Percentiles rank a stretch among this genome's conserved stretches.
These are phyloP conservation scores for Lindbergichthys nudifrons DNA, from an alignment of 2,797 vertebrate species.

Conservation along the genomic window DNA sequence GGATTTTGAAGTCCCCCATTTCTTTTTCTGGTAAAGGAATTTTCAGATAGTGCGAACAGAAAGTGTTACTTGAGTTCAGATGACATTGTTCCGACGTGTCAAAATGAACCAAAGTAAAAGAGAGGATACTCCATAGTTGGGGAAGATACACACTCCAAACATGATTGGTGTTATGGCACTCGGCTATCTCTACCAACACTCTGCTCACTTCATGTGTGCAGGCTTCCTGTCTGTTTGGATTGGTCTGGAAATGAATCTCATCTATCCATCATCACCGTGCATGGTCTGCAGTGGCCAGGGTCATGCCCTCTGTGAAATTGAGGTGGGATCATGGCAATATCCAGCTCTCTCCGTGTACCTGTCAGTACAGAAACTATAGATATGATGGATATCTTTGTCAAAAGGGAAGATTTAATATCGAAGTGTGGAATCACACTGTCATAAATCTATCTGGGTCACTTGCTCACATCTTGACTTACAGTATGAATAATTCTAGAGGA, in stretches of 20 bases:
- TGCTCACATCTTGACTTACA: slow-evolving; percentile 29
- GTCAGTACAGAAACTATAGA: slow-evolving; percentile 59
- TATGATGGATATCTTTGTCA: slow-evolving; percentile 80
- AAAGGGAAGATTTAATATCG: slow-evolving; percentile 68
- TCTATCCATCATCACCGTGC: slow-evolving; percentile 72
- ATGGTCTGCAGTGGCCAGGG: slow-evolving; percentile 64
- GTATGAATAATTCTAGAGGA: slow-evolving; percentile 36
- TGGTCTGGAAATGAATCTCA: slow-evolving; percentile 70
- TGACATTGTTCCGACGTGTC: slow-evolving; percentile 25
- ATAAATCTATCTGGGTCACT: slow-evolving; percentile 60
- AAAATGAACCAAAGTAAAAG: slow-evolving; percentile 24
- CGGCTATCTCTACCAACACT: slow-evolving; percentile 20
- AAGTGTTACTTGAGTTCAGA: slow-evolving; percentile 23
- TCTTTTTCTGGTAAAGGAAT: slow-evolving; percentile 14
- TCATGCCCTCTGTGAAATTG: slow-evolving; percentile 78
- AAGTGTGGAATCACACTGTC: slow-evolving; percentile 41
- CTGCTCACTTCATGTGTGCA: slow-evolving; percentile 33
- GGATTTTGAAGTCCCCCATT: slow-evolving; percentile 21
- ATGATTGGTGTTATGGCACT: slow-evolving; percentile 49
- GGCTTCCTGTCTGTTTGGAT: slow-evolving; percentile 55
- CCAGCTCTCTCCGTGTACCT: slow-evolving; percentile 67
- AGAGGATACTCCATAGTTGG: slow-evolving; percentile 17
- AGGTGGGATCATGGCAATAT: slow-evolving; percentile 78
- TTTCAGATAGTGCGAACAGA: neutral
- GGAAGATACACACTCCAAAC: slow-evolving; percentile 17